Evolutionary conservation across 2,113 vertebrate species (phyloP).

Genomic region (Calonectris borealis): DNA sequence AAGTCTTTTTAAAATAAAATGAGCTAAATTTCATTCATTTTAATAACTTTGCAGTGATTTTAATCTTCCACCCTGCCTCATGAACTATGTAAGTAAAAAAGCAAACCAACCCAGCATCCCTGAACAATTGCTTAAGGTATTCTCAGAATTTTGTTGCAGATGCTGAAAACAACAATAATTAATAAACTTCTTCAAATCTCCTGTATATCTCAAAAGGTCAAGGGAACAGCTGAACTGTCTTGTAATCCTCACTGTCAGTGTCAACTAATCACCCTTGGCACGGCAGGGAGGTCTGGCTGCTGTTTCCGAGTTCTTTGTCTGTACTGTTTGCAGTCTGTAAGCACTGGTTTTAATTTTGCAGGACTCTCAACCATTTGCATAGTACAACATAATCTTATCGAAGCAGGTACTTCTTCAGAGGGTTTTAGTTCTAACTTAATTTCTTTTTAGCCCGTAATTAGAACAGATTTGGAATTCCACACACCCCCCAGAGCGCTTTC

Average conservation of each 20-base stretch:
- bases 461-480: background rate
- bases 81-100: fast-evolving
- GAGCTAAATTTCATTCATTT: background rate
- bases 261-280: background rate
- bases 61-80: background rate
- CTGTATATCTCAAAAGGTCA: background rate
- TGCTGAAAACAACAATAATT: background rate
- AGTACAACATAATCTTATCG: background rate
- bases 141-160: background rate
- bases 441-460: background rate
- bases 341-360: background rate
- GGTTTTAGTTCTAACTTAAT: background rate
- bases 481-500: fast-evolving
- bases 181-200: background rate
- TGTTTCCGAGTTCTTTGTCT: fast-evolving
- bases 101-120: background rate
- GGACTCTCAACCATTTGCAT: background rate
- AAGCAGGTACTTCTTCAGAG: background rate
- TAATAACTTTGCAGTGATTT: background rate
- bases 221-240: background rate
- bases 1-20: background rate
- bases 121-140: background rate
- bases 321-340: background rate
- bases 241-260: background rate
- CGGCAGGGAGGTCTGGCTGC: background rate